Conservation (phyloP, 2,888 invertebrate genomes). For the Campoplex nolae region DNA sequence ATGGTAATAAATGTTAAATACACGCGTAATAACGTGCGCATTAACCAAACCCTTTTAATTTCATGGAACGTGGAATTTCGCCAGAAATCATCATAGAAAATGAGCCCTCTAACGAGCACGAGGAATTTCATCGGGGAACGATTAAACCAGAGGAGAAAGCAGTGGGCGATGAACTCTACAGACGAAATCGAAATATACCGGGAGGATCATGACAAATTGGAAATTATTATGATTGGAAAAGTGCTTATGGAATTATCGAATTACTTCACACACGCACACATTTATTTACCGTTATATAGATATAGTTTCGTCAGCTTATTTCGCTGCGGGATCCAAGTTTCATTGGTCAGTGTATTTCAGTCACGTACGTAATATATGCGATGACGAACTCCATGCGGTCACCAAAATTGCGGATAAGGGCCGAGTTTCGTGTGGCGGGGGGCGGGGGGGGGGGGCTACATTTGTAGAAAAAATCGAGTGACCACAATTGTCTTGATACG, state of each 20-base stretch:
- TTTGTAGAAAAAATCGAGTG: not conserved
- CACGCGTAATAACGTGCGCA: not conserved
- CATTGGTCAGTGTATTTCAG: not conserved
- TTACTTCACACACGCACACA: not conserved
- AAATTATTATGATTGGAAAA: slow-evolving; percentile 29
- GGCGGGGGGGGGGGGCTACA: not conserved
- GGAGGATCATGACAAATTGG: not conserved
- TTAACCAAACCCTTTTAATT: slow-evolving; percentile 20
- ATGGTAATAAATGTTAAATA: not conserved
- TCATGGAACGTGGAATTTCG: not conserved
- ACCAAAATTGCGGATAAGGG: not conserved
- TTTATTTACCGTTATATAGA: not conserved
- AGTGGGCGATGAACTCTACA: not conserved
- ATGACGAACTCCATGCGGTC: not conserved
- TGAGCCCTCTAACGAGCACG: slow-evolving; percentile 20
- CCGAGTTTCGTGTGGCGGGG: too few relatives aligned
- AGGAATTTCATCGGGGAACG: not conserved
- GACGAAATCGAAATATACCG: not conserved
- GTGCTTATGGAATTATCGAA: not conserved
- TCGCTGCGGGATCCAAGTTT: not conserved
- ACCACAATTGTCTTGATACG: not conserved
- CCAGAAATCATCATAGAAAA: slow-evolving; percentile 15
- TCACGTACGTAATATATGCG: not conserved
- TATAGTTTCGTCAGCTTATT: not conserved
- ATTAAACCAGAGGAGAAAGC: not conserved